Evolutionary conservation across 1,140 invertebrate genomes (phyloP), one percentile per base, ranked within the genome.

Genomic region (Solenopsis invicta): DNA sequence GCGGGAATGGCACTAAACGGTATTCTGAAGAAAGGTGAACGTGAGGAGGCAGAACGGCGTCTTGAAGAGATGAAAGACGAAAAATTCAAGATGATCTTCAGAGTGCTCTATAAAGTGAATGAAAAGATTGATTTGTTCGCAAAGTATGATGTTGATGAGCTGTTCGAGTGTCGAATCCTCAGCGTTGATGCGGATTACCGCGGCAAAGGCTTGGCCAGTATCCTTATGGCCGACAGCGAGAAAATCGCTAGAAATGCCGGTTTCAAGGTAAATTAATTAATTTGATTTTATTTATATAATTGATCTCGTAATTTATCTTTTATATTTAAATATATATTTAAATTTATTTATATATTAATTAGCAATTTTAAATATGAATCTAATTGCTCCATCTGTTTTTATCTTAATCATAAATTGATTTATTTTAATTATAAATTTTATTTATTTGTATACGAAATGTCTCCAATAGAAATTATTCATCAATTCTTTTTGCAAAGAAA

Each of bases 91-190:
- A 96, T 95, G 86, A 97, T 97, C 82, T 97, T 97, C 89, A 95
- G 96, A 29, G 92, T 97, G 56, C 94, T 97, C 8, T 96, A 97
- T 89, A 95, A 95, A n/a, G 93, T 96, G 29, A 97, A 97, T 87
- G 94, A 96, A 54, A 96, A 96, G 77, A 88, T 96, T 52, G 96
- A 97, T 94, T 92, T 97, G 4, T 97, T 97, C 91, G 89, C 89
- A 3, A 96, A 96, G 71, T 97, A 97, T 93, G 93, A 96, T 66
- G 97, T 98, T 5, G 96, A 97, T 48, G 96, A 96, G 80, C 96
- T 98, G n/a, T 97, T 98, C 89, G 98, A 98, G 93, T 97, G 97
- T 88, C 96, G 97, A 66, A 98, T 98, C 86, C 96, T 98, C 12
- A 97, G 97, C 41, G 97, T 98, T 8, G 97, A 97, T 81, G 95